Conservation (phyloP, 2,113 vertebrate species). For the Clarias batrachus region DNA sequence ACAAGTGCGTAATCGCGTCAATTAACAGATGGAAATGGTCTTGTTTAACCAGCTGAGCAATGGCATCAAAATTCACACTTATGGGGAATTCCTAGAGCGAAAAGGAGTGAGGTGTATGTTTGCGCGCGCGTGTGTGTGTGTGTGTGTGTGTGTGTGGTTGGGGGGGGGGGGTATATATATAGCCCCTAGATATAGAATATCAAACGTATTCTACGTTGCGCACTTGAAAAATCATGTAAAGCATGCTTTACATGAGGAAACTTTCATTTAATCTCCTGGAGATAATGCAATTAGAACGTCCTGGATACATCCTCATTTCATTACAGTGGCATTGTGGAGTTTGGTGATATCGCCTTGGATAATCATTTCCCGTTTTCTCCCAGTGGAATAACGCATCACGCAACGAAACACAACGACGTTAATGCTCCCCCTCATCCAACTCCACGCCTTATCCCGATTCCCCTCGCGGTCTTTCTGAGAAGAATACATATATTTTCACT, state of each 20-base stretch:
- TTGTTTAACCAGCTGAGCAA: constrained; percentile 79
- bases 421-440: background rate
- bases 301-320: constrained; percentile 18
- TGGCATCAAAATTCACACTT: constrained; percentile 70
- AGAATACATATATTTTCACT: constrained; percentile 41
- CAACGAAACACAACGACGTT: background rate
- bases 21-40: constrained; percentile 84
- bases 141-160: no score
- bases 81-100: constrained; percentile 68
- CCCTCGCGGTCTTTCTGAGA: background rate
- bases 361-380: background rate
- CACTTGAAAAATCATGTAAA: constrained; percentile 64
- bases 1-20: constrained; percentile 83
- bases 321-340: background rate
- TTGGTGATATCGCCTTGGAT: constrained; percentile 1
- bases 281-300: constrained; percentile 57
- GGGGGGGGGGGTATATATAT: no score
- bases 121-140: no score
- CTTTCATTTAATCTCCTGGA: constrained; percentile 62
- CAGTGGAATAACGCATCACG: background rate
- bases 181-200: constrained; percentile 74
- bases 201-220: constrained; percentile 70
- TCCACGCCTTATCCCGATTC: background rate
- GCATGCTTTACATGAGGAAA: constrained; percentile 58
- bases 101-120: constrained; percentile 25